These are phyloP conservation scores for Sinella curviseta DNA, from an alignment of 1,140 invertebrate genomes.

Conservation along the genomic window DNA sequence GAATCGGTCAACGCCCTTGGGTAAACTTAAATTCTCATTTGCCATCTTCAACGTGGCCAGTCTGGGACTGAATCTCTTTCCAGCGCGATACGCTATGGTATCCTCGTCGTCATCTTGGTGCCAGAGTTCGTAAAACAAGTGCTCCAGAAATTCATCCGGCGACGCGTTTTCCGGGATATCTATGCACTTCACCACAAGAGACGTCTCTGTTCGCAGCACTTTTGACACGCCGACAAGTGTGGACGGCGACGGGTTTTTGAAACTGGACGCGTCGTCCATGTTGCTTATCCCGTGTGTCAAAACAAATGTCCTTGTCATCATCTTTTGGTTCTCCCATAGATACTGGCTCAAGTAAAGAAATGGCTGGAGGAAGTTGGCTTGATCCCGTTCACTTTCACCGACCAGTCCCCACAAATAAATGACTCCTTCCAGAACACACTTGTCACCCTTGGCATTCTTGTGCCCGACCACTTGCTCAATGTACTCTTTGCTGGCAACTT, in stretches of 20 bases:
- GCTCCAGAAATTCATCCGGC: neutral
- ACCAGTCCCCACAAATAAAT: neutral
- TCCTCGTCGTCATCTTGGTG: neutral
- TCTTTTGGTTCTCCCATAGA: neutral
- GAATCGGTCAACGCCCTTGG: neutral
- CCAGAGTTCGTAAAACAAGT: neutral
- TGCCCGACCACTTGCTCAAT: neutral
- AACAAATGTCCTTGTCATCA: neutral
- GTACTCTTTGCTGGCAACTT: neutral
- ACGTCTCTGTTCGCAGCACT: neutral
- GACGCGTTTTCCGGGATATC: neutral
- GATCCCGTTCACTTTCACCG: neutral
- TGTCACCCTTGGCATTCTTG: neutral
- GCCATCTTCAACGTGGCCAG: neutral
- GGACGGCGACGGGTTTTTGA: neutral
- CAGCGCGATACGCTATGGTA: neutral
- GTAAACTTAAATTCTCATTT: neutral
- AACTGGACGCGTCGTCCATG: neutral
- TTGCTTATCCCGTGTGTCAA: neutral
- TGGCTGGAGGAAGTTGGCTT: neutral
- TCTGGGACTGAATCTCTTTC: neutral
- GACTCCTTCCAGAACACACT: neutral
- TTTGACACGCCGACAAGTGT: neutral
- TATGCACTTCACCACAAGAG: neutral
- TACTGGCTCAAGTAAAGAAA: neutral